Evolutionary conservation across 1,140 invertebrate species (phyloP), one percentile per base, ranked within the genome.

Genomic region (Pantala flavescens): DNA sequence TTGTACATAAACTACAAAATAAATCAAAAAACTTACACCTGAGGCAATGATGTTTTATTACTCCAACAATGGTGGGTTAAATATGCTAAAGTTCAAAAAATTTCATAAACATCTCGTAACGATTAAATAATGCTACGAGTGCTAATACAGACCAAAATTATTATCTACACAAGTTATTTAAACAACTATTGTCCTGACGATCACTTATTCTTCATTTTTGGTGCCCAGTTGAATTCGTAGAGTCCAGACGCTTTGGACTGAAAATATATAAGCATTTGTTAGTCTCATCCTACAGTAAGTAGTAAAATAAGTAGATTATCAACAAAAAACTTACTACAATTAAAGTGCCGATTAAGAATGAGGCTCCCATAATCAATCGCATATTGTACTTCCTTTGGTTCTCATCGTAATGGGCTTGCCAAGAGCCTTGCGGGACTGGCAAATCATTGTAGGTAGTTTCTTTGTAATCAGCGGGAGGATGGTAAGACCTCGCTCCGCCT

Each of bases 371-470:
- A 28, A 84, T 76, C n/a, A 94, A 83, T 23, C 87, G 83, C 11
- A 85, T 79, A 79, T 93, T 93, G 83, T 91, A 90, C 79, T 86
- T 88, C 73, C 83, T 82, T 77, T 93, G 88, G 42, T 84, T 85
- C 28, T 86, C 85, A 74, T 88, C 85, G 79, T 91, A 80, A 42
- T 86, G 79, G 23, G 89, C 86, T 78, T 90, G 83, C 91, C 91
- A 94, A 14, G 88, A 88, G 24, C 92, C 91, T 72, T 85, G 82
- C 7, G 92, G 91, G 19, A 88, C 84, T 7, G 90, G 89, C 79
- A 93, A 79, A 78, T 93, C 91, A 79, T 93, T 89, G 86, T 92
- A 88, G 16, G 84, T 87, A 21, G 87, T 80, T 14, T 76, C 77
- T 42, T 72, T 72, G 16, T 5, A 42, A 42, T 72, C 28, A 24